Percentiles rank a stretch among this genome's conserved stretches.
These are phyloP conservation scores for Anaspis maculata DNA, from an alignment of 2,888 invertebrate genomes.

Conservation along the genomic window DNA sequence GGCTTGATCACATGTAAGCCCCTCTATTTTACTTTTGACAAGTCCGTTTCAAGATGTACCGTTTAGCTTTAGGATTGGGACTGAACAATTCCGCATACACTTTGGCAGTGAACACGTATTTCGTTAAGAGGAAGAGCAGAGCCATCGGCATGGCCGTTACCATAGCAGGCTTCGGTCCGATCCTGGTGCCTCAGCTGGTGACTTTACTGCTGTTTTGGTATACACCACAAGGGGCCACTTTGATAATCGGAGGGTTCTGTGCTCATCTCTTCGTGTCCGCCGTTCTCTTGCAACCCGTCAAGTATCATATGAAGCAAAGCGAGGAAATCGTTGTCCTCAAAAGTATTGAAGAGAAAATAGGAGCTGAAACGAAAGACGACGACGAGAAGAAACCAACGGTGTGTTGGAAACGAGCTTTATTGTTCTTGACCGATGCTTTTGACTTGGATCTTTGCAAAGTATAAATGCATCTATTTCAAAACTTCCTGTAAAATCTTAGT, in stretches of 20 bases:
- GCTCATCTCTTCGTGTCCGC: constrained; percentile 52
- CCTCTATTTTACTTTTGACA: constrained; percentile 43
- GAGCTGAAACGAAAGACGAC: not conserved
- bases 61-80: constrained; percentile 54
- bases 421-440: no score
- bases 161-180: constrained; percentile 54
- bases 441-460: constrained; percentile 57
- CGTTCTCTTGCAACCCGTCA: constrained; percentile 54
- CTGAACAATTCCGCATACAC: constrained; percentile 51
- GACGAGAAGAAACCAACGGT: not conserved
- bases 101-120: constrained; percentile 56
- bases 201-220: constrained; percentile 47
- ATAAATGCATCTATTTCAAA: no score
- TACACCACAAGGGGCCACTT: constrained; percentile 51
- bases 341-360: not conserved
- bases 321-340: constrained; percentile 1
- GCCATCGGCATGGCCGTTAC: constrained; percentile 56
- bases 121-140: constrained; percentile 50
- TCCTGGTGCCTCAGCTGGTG: constrained; percentile 53
- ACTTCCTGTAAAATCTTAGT: no score
- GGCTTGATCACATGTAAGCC: constrained; percentile 59
- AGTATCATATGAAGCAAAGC: constrained; percentile 51
- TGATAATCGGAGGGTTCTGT: constrained; percentile 53
- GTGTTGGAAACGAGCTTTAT: constrained; percentile 48
- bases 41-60: not conserved